phyloP scores from a whole-genome alignment of 2,113 vertebrate species.

The Chamaetylas fuelleborni region DNA sequence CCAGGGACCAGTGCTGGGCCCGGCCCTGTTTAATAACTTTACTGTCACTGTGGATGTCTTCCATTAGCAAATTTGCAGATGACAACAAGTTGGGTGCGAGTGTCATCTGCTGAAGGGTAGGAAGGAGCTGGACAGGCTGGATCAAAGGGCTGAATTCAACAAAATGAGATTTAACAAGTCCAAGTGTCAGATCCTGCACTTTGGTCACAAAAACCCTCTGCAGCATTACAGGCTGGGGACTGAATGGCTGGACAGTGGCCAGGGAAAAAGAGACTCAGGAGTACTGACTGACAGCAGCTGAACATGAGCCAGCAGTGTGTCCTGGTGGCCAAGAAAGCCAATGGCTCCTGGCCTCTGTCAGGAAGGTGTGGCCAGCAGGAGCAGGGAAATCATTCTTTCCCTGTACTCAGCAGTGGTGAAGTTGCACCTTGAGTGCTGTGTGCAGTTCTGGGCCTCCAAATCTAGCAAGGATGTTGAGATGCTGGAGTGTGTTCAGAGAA shows the following conservation, averaged over 20 bases:
- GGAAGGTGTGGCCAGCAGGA: neutral
- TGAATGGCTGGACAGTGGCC: neutral
- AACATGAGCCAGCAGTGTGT: neutral
- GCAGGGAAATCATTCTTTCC: neutral
- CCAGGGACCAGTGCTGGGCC: neutral
- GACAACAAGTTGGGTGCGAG: neutral
- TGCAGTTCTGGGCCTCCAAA: neutral
- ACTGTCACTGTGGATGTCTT: neutral
- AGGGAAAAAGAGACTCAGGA: neutral
- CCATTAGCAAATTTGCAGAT: neutral
- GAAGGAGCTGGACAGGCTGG: neutral
- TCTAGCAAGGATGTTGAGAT: neutral
- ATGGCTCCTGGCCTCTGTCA: neutral
- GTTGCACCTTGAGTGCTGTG: fast-evolving
- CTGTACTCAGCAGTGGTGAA: neutral
- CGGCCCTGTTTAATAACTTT: neutral
- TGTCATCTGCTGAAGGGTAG: neutral
- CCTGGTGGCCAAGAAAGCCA: neutral
- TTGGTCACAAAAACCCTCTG: neutral
- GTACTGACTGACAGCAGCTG: neutral
- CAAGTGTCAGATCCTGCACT: neutral
- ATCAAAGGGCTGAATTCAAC: neutral
- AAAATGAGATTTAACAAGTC: neutral
- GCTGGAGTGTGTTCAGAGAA: neutral
- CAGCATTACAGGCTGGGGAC: neutral